phyloP scores from a whole-genome alignment of 2,797 vertebrate species.

The Clarias fuscus region DNA sequence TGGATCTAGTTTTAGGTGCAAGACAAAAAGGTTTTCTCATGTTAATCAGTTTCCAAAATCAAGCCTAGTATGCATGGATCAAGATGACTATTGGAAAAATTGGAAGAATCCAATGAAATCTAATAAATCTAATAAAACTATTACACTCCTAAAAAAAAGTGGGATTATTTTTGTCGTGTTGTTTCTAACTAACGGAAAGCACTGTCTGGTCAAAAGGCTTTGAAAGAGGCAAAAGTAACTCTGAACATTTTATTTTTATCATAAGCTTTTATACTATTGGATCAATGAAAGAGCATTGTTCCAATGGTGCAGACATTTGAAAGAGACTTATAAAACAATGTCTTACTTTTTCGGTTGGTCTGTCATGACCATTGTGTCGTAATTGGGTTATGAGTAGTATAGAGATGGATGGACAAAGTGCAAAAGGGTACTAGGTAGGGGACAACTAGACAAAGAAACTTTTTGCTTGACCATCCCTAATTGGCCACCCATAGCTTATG shows the following conservation, averaged over 20 bases:
- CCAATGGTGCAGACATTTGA: conserved; percentile 11
- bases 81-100: conserved; percentile 34
- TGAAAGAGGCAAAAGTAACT: neutral
- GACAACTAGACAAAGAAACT: conserved; percentile 52
- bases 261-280: neutral
- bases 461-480: conserved; percentile 55
- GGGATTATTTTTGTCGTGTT: neutral
- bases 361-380: conserved; percentile 50
- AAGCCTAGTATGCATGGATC: conserved; percentile 49
- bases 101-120: neutral
- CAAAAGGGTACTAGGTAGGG: conserved; percentile 49
- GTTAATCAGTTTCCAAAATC: conserved; percentile 57
- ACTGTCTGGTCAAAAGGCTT: neutral
- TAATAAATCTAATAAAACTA: neutral
- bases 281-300: neutral
- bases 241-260: neutral
- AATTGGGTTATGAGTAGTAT: conserved; percentile 58
- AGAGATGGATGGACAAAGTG: conserved; percentile 50
- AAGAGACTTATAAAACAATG: conserved; percentile 34
- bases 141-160: conserved; percentile 11
- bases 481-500: conserved; percentile 61
- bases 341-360: conserved; percentile 43
- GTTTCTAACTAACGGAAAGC: neutral
- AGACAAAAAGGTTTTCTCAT: conserved; percentile 54
- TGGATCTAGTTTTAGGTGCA: conserved; percentile 33